Base-by-base conservation (phyloP, 92 coral and sea anemone species). In the Epizoanthus stellaris region DNA sequence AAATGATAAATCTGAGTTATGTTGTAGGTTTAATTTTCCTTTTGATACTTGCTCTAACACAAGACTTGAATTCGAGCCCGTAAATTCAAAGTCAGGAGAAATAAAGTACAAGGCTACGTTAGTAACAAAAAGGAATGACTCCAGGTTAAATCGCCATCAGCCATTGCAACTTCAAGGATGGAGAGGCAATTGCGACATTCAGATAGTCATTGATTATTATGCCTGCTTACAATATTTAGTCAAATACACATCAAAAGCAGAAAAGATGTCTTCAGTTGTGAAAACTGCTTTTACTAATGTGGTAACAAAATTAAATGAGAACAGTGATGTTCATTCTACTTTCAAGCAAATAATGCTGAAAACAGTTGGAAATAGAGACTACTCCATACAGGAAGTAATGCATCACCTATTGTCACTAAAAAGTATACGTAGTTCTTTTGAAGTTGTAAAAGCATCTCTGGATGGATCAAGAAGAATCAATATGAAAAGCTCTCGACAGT, bases 21-120 rank as follows among this genome's bases (percentile, higher is more conserved):
- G 56, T 8, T 86, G 89, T 67, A 77, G 85, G 23, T 86, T 86
- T 79, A 59, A 86, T n/a, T 86, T 76, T 68, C 89, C 89, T 42
- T 79, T 63, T 62, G 89, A 86, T 16, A 76, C 68, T 67, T 72
- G 71, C 73, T 30, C 73, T 8, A 57, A 87, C 20, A 80, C 90
- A 15, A 67, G 49, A 40, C 45, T 87, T 21, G 56, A 80, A 66
- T 87, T 87, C 80, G 79, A 87, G 65, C 85, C 58, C 17, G 47
- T 86, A 11, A 34, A 86, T 38, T 77, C 89, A 9, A 77, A 86
- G 23, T 80, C 82, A n/a, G 75, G 73, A 54, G 25, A 59, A 10
- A 68, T 45, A 5, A 87, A 80, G 71, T 66, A 81, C 39, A 87
- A 87, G 47, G 86, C 85, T 16, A 40, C 73, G 25, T 60, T 80